Percentiles rank a stretch among this genome's conserved stretches.
Conservation (phyloP, 2,888 invertebrate species). For the Nudaria mundana region DNA sequence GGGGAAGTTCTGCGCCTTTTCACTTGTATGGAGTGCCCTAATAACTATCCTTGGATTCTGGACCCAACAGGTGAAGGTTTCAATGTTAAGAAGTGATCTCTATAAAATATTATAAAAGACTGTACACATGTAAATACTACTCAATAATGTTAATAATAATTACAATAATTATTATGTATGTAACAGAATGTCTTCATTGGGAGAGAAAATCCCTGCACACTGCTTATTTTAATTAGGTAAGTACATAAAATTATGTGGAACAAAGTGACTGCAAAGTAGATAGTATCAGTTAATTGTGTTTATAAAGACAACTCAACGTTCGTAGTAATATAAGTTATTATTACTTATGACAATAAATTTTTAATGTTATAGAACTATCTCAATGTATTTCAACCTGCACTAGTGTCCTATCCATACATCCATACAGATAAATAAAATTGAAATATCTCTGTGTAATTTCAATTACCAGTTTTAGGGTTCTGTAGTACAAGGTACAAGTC, state of each 20-base stretch:
- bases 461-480: no score
- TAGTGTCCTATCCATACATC: background rate
- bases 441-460: no score
- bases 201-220: slow-evolving; percentile 19
- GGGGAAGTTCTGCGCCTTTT: slow-evolving; percentile 95
- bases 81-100: slow-evolving; percentile 88
- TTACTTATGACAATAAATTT: slow-evolving; percentile 36
- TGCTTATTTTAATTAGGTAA: slow-evolving; percentile 28
- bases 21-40: slow-evolving; percentile 97
- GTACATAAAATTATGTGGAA: slow-evolving; percentile 15
- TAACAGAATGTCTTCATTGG: slow-evolving; percentile 41
- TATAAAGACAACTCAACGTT: slow-evolving; percentile 21
- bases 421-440: no score
- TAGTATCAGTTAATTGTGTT: slow-evolving; percentile 17
- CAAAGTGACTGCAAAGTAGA: slow-evolving; percentile 23
- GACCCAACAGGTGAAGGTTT: slow-evolving; percentile 97
- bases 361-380: slow-evolving; percentile 23
- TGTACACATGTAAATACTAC: slow-evolving; percentile 81
- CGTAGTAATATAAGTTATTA: slow-evolving; percentile 25
- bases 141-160: slow-evolving; percentile 73
- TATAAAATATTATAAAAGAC: slow-evolving; percentile 74
- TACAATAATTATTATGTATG: slow-evolving; percentile 47
- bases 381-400: slow-evolving; percentile 10
- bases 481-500: no score
- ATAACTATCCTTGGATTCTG: slow-evolving; percentile 96